Evolutionary conservation across 1,140 invertebrate genomes (phyloP).

Genomic region (Meloidogyne exigua): DNA sequence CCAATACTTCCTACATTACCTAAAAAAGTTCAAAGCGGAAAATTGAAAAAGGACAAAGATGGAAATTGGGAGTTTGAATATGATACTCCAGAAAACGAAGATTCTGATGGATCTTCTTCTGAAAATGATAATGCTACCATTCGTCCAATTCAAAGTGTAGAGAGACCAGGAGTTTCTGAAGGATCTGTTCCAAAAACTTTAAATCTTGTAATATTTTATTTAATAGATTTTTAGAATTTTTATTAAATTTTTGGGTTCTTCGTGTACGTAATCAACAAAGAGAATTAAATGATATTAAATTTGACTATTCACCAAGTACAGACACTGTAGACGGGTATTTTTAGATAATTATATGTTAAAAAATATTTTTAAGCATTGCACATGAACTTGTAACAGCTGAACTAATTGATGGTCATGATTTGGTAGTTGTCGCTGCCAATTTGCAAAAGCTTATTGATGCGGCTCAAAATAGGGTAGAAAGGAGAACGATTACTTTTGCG

Average conservation of each 20-base stretch:
- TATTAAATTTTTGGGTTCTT: conserved; percentile 51
- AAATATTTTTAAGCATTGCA: conserved; percentile 70
- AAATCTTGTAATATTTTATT: conserved; percentile 48
- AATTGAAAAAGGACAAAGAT: conserved; percentile 63
- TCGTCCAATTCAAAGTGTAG: conserved; percentile 6
- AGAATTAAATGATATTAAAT: conserved; percentile 94
- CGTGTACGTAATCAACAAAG: conserved; percentile 77
- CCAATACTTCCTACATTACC: conserved; percentile 41
- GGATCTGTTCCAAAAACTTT: conserved; percentile 40
- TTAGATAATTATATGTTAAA: background rate
- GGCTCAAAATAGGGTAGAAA: conserved; percentile 63
- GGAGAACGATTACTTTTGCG: conserved; percentile 79
- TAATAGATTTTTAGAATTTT: background rate
- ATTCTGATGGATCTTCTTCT: conserved; percentile 27
- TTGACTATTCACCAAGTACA: conserved; percentile 80
- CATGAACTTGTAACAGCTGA: conserved; percentile 88
- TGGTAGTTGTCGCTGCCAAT: conserved; percentile 84
- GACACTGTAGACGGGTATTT: conserved; percentile 80
- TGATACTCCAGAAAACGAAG: conserved; percentile 49
- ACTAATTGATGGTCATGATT: conserved; percentile 84
- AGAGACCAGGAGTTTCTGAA: conserved; percentile 3
- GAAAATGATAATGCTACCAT: conserved; percentile 30
- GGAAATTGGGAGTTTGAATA: conserved; percentile 64
- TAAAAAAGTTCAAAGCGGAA: conserved; percentile 62
- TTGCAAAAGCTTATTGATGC: conserved; percentile 83